A percentile compares a stretch with the other conserved stretches of the same genome.
Conservation (phyloP, 1,140 invertebrate genomes). For the Drosophila malerkotliana region DNA sequence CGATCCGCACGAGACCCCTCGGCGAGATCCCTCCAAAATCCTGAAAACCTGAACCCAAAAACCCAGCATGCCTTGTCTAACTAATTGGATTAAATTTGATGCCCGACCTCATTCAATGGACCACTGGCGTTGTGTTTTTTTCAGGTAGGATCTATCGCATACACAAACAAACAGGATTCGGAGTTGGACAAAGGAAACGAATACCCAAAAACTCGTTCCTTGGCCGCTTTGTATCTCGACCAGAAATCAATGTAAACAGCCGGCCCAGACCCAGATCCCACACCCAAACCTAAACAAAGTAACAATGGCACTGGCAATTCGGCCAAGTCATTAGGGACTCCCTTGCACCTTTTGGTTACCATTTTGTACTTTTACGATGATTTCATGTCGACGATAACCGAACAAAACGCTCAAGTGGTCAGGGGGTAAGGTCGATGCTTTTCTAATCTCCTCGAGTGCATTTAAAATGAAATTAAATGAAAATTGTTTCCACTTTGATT, state of each 20-base stretch:
- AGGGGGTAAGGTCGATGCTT: constrained; percentile 15
- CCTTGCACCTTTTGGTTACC: constrained; percentile 43
- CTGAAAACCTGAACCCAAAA: constrained; percentile 5
- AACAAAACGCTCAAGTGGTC: constrained; percentile 47
- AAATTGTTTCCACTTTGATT: constrained; percentile 46
- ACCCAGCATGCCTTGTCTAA: constrained; percentile 54
- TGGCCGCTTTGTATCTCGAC: constrained; percentile 41
- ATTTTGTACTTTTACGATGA: constrained; percentile 55
- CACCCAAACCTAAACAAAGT: not conserved
- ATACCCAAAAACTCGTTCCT: constrained; percentile 34
- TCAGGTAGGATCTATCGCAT: constrained; percentile 33
- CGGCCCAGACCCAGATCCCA: not conserved
- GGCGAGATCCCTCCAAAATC: constrained; percentile 5
- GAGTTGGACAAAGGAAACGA: constrained; percentile 10
- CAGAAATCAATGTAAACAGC: constrained; percentile 63
- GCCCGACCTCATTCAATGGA: constrained; percentile 54
- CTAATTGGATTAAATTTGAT: constrained; percentile 74
- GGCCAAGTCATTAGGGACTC: constrained; percentile 56
- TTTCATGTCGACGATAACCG: constrained; percentile 43
- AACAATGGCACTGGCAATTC: constrained; percentile 31
- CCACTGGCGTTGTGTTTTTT: constrained; percentile 20
- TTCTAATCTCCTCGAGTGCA: constrained; percentile 50
- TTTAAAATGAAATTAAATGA: constrained; percentile 70
- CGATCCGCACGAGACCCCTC: constrained; percentile 44
- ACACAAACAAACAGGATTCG: constrained; percentile 22